These are phyloP conservation scores for Argopecten irradians DNA, from an alignment of 1,140 invertebrate genomes.

Conservation along the genomic window DNA sequence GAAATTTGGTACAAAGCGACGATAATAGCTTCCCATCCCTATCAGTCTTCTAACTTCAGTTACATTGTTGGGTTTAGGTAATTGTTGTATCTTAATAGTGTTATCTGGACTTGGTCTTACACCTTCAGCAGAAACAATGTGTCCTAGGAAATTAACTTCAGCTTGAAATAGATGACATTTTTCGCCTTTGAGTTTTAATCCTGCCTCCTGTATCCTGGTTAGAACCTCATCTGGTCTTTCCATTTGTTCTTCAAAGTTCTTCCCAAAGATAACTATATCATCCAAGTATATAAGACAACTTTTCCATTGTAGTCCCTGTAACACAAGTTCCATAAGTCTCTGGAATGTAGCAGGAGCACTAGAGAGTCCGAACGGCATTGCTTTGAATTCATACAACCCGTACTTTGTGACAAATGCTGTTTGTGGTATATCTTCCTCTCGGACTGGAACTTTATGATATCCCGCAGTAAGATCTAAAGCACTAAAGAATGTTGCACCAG, in stretches of 20 bases:
- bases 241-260: conserved; percentile 40
- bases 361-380: conserved; percentile 56
- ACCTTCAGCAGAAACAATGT: conserved; percentile 27
- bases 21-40: conserved; percentile 47
- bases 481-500: conserved; percentile 28
- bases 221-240: conserved; percentile 40
- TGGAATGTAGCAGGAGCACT: conserved; percentile 58
- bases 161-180: conserved; percentile 47
- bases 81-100: conserved; percentile 36
- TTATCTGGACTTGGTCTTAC: conserved; percentile 38
- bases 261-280: conserved; percentile 52
- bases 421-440: conserved; percentile 40
- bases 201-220: conserved; percentile 30
- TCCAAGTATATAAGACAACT: conserved; percentile 48
- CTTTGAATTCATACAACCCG: conserved; percentile 49
- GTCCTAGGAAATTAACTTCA: conserved; percentile 41
- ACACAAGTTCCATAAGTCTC: conserved; percentile 57
- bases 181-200: conserved; percentile 46
- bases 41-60: conserved; percentile 47
- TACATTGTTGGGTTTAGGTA: conserved; percentile 32
- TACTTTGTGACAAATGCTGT: conserved; percentile 44
- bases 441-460: conserved; percentile 34
- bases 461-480: conserved; percentile 39
- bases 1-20: conserved; percentile 35
- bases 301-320: conserved; percentile 52